phyloP scores from a whole-genome alignment of 92 coral and sea anemone genomes.

The Paragorgia papillata region DNA sequence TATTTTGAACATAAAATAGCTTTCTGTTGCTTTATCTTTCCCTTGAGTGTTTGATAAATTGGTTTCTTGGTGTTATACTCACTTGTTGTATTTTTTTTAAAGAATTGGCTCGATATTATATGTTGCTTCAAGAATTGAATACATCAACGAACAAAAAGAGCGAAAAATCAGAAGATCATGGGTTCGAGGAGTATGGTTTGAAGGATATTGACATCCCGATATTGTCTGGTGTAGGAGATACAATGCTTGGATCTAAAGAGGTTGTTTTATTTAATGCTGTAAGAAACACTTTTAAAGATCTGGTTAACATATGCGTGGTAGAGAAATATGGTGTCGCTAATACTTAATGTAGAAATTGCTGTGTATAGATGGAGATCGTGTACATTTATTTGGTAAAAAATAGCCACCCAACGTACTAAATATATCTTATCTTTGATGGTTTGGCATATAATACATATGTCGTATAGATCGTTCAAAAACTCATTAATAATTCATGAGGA shows the following conservation, averaged over 20 bases:
- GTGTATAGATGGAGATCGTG: no score
- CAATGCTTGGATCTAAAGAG: slow-evolving; percentile 51
- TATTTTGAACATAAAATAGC: no score
- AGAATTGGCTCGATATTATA: slow-evolving; percentile 9
- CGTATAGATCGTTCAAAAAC: no score
- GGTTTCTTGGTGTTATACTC: no score
- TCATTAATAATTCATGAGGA: no score
- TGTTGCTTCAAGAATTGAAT: slow-evolving; percentile 19
- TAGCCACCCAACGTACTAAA: no score
- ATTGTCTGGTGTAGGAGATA: slow-evolving; percentile 36
- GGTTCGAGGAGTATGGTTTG: slow-evolving; percentile 13
- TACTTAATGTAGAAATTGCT: not conserved
- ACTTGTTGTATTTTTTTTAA: not conserved
- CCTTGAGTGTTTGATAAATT: no score
- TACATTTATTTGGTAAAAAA: no score
- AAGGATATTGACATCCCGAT: slow-evolving; percentile 20
- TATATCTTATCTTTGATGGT: no score
- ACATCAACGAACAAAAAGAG: slow-evolving; percentile 15
- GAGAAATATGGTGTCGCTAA: slow-evolving; percentile 49
- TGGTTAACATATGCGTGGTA: slow-evolving; percentile 65
- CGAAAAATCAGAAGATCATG: slow-evolving; percentile 13
- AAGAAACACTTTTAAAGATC: slow-evolving; percentile 78
- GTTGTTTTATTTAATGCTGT: slow-evolving; percentile 75
- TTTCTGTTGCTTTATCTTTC: no score
- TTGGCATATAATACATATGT: no score